Percentiles rank a stretch among this genome's conserved stretches.
Conservation (phyloP, 2,888 invertebrate genomes). For the Clunio marinus region DNA sequence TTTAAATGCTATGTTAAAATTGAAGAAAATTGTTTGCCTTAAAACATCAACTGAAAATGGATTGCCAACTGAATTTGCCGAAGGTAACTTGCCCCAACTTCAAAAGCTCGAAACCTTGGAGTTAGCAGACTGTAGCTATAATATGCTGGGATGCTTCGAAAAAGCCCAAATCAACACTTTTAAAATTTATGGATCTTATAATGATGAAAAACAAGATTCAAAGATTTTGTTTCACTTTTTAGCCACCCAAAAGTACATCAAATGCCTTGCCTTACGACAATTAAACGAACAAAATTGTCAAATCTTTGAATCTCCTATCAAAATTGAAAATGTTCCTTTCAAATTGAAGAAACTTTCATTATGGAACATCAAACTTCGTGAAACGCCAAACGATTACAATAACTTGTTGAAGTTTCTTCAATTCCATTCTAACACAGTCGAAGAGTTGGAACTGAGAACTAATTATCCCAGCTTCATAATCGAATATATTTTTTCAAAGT, state of each 20-base stretch:
- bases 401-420: neutral
- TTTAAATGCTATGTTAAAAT: neutral
- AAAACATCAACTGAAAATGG: neutral
- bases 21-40: neutral
- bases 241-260: neutral
- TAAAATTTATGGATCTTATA: neutral
- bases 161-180: neutral
- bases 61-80: neutral
- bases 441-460: neutral
- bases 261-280: neutral
- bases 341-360: neutral
- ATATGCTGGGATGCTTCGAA: neutral
- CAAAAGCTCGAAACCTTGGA: neutral
- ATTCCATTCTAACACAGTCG: neutral
- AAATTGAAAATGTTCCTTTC: neutral
- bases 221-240: neutral
- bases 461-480: neutral
- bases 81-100: neutral
- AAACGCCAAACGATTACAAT: neutral
- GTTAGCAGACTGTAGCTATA: neutral
- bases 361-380: neutral
- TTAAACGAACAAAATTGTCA: neutral
- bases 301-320: neutral
- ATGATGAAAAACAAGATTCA: neutral
- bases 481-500: neutral